Evolutionary conservation across 2,888 invertebrate genomes (phyloP), one percentile per base, ranked within the genome.

Genomic region (Lacanobia wlatinum): DNA sequence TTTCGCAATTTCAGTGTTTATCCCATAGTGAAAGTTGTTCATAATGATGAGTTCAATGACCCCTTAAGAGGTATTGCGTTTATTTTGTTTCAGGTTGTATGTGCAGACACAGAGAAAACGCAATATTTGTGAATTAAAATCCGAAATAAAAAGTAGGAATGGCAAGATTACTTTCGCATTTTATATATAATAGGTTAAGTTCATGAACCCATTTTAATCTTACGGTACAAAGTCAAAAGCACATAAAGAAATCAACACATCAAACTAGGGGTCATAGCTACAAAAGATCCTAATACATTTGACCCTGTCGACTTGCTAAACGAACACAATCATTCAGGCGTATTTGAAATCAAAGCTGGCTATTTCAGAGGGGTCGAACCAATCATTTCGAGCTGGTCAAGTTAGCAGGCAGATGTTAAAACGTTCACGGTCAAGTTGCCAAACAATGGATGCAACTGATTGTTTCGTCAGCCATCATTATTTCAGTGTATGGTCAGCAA

Each of bases 391-490:
- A 48, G 55, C 60, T 66, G 72, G 61, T 68, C 65, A 74, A 73
- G 55, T 79, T 81, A 81, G 50, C 66, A 34, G 34, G 62, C 52
- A 73, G 73, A 78, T 70, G 84, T 53, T 76, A 76, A 84, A 80
- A 59, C 50, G 71, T 72, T 84, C 82, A 80, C 58, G 82, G 84
- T 74, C 83, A 84, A 18, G 34, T 50, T 73, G 68, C 78, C 21
- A 58, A 72, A 83, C 69, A 74, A 70, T 70, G 40, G 52, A 65
- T 68, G 82, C 76, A 76, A 85, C 67, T 80, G 56, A 50, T 64
- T 40, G 63, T 73, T 69, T 72, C 55, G 14, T 18, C 53, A 59
- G 59, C 43, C 43, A 58, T 67, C 40, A n/a, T 80, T 62, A 65
- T 56, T 68, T 63, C 48, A 48, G 28, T 67, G 8, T 56, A 63